Evolutionary conservation across 1,140 invertebrate species (phyloP), one percentile per base, ranked within the genome.

Genomic region (Drosophila sproati): DNA sequence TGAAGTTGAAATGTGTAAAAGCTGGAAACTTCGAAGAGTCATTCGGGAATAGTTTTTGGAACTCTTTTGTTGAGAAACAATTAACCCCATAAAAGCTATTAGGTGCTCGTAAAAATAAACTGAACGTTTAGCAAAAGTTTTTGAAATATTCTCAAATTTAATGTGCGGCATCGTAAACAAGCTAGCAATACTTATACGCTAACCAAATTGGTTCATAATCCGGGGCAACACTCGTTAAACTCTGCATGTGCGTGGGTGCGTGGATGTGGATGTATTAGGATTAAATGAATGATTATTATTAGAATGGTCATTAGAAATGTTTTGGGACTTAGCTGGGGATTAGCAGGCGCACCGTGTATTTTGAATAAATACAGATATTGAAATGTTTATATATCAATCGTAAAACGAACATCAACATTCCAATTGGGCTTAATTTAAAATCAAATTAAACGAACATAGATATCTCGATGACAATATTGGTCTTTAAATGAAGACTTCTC

Each of bases 141-240:
- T 70, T 70, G 29, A 77, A 67, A 73, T 77, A 73, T 73, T 77
- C 71, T 73, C 29, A 69, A 69, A 73, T 73, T 73, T 69, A 73
- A 73, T 78, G 76, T 75, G 76, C 72, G 76, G 76, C 72, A 78
- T 75, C 74, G 75, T 74, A 74, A 77, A 74, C 75, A 77, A 73
- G 70, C 71, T 51, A 62, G 71, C 72, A 57, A 68, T 75, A 63
- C 71, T 73, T 73, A 69, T 69, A 64, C 61, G 69, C 39, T 69
- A 73, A 12, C 59, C 57, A 68, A 77, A 73, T 77, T 61, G 70
- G 59, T 62, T 50, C 55, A 70, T 69, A 74, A 78, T 74, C 72
- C 45, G 8, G 10, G 29, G 20, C 55, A 61, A 70, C 43, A 45
- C 41, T 74, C 66, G 66, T 74, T 62, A 74, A 74, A 63, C 32